These are phyloP conservation scores for Hedya salicella DNA, from an alignment of 2,888 invertebrate genomes.

Conservation along the genomic window DNA sequence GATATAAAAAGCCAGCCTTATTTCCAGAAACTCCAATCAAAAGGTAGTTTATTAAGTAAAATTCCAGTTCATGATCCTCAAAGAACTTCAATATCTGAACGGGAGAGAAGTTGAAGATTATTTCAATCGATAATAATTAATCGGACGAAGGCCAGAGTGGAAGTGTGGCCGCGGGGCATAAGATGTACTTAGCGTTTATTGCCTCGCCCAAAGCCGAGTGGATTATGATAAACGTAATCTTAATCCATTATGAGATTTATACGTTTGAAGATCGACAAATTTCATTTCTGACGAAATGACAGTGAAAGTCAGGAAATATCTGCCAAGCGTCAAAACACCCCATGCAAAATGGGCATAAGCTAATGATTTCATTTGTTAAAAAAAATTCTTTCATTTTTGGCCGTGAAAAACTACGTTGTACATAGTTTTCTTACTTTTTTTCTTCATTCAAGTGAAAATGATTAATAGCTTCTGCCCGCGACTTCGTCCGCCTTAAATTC, in stretches of 20 bases:
- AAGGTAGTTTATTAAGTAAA: constrained; percentile 24
- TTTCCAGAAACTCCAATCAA: not conserved
- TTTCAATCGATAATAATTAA: constrained; percentile 40
- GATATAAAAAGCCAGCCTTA: not conserved
- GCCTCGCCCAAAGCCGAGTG: constrained; percentile 9
- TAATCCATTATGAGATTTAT: not conserved
- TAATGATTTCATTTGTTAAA: too few relatives aligned
- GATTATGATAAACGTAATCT: constrained; percentile 19
- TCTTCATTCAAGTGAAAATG: too few relatives aligned
- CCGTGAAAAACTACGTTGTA: too few relatives aligned
- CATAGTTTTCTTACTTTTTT: too few relatives aligned
- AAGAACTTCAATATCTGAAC: constrained; percentile 29
- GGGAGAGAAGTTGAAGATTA: constrained; percentile 36
- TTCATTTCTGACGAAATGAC: too few relatives aligned
- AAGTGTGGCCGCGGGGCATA: constrained; percentile 34
- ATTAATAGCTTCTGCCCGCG: too few relatives aligned
- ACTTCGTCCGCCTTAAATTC: too few relatives aligned
- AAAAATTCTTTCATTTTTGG: too few relatives aligned
- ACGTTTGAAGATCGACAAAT: not conserved
- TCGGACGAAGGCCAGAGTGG: constrained; percentile 35
- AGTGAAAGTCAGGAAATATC: too few relatives aligned
- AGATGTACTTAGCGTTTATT: constrained; percentile 37
- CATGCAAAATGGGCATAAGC: too few relatives aligned
- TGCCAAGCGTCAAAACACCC: too few relatives aligned
- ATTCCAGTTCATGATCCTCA: constrained; percentile 33